Base-by-base conservation (phyloP, 2,888 invertebrate genomes). In the Cantharis rustica region DNA sequence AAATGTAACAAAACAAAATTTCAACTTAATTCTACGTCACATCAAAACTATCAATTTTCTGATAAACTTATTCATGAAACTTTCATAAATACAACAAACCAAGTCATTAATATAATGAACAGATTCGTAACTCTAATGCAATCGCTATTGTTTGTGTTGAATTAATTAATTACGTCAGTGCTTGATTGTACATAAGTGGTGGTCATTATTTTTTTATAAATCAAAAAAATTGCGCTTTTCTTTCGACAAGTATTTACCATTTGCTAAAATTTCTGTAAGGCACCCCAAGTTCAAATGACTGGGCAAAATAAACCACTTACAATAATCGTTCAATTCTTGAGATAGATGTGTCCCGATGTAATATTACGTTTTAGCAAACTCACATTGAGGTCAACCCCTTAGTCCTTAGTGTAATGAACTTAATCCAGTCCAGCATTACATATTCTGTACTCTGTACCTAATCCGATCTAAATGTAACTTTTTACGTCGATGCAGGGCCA, bases 401-500 rank as follows among this genome's bases (percentile, higher is more conserved):
- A 80, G 72, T 77, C 26, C 10, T 27, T 71, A 80, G 72, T 77
- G 77, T 82, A 82, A 82, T 81, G 81, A 82, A 76, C 80, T 78
- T 81, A 82, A 82, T 81, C 82, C 79, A 66, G 70, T 69, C 76
- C 72, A 68, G 69, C 61, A 61, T 61, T 61, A 63, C 31, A 13
- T 31, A 31, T 15, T 74, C 17, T 66, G 11, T 66, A 31, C 17
- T 74, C 17, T 23, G 11, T 66, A 66, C 23, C 20, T 66, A 73
- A 77, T 77, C 71, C 66, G 68, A 71, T 77, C 73, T 61, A 68
- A 68, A 63, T 63, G 20, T 66, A 66, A 66, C 64, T 66, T 23
- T 66, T 20, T 66, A n/a, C 64, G 13, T 63, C 20, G 20, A 66
- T 23, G 20, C 4, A 66, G 47, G 47, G 5, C n/a, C 47, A 47